Percentiles rank a stretch among this genome's conserved stretches.
Evolutionary conservation across 2,113 vertebrate genomes (phyloP).

Genomic region (Phyllopteryx taeniolatus): DNA sequence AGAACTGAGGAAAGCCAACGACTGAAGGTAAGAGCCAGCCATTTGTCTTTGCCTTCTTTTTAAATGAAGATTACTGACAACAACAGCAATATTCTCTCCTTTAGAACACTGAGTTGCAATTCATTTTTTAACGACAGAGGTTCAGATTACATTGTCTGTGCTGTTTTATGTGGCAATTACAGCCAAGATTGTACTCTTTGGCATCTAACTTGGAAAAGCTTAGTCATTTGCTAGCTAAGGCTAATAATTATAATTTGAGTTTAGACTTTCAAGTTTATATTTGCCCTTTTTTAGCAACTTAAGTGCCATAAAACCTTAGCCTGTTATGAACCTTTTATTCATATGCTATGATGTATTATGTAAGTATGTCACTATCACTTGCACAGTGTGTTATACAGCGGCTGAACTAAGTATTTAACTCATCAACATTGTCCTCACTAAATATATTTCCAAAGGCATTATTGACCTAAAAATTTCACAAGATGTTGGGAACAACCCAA

Average conservation of each 20-base stretch:
- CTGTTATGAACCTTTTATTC: no score
- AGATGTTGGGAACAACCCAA: no score
- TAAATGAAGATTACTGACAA: not conserved
- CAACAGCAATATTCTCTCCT: not conserved
- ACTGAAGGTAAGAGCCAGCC: constrained; percentile 9
- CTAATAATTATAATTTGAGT: not conserved
- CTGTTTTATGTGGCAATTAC: not conserved
- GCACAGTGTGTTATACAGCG: no score
- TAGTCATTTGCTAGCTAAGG: not conserved
- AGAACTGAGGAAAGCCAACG: not conserved
- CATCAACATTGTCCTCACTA: no score
- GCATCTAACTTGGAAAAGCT: not conserved
- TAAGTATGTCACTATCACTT: no score
- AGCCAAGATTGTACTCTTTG: not conserved
- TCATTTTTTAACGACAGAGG: not conserved
- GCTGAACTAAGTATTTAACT: no score
- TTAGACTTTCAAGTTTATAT: no score
- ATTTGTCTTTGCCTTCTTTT: not conserved
- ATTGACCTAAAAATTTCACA: no score
- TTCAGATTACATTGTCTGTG: not conserved
- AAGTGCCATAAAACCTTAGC: no score
- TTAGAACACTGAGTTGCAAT: not conserved
- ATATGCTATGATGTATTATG: no score
- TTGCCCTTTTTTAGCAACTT: no score
- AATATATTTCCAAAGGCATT: no score